Evolutionary conservation across 2,113 vertebrate species (phyloP), one percentile per base, ranked within the genome.

Genomic region (Numida meleagris): DNA sequence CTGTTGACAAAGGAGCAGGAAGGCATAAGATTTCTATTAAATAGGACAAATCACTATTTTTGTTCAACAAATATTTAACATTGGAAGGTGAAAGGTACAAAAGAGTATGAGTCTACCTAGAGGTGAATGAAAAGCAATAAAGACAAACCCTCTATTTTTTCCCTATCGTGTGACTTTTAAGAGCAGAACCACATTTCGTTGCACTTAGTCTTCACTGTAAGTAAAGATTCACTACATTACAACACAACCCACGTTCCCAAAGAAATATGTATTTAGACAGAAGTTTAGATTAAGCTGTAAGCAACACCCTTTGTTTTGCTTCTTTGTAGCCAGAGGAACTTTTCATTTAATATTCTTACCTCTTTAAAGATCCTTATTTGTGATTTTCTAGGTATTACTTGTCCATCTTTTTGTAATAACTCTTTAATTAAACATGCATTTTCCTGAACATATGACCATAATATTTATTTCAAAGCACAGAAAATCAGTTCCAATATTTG

Each of bases 381-480:
- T 72, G n/a, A 74, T 67, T 27, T 89, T 79, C 21, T 68, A 43
- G 17, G 21, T 57, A 50, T 18, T 76, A 61, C 62, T 92, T 43
- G 6, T 45, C 21, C 63, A 42, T 11, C 12, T 65, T 90, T 79
- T 70, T 55, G 14, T 33, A 94, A 62, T 10, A 67, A 13, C 33
- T 65, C 15, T 76, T 90, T 62, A 92, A 94, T 90, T 62, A 92
- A 94, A 55, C 21, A 82, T 38, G 48, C 90, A 92, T 84, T 86
- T 53, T 55, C 70, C 82, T 89, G 51, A 55, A 90, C 89, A 74
- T 86, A 85, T 57, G 51, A 83, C 72, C 70, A 76, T 82, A 95
- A 92, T 87, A 94, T 82, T 94, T 92, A 94, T 83, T 65, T 55
- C 61, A 71, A 96, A 95, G 86, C 50, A 90, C 6, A 90, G 48